Evolutionary conservation across 2,888 invertebrate genomes (phyloP), one percentile per base, ranked within the genome.

Genomic region (Lissonota sp.): DNA sequence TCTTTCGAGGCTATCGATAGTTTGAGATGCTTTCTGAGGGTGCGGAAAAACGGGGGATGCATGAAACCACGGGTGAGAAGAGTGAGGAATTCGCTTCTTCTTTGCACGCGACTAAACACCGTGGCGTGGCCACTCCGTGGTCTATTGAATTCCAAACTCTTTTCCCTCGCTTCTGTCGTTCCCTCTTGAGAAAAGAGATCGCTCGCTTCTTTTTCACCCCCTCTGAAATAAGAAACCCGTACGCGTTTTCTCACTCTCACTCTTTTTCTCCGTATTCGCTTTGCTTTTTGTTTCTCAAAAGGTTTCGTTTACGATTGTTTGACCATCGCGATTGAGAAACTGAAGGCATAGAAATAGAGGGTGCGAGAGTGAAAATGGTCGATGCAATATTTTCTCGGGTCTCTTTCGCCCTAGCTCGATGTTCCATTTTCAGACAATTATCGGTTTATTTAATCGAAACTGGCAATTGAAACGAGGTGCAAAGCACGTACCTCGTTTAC

Each of bases 401-500:
- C 12, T 42, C 55, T 55, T 57, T 60, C 67, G 12, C 73, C 58
- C 53, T 57, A 49, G 51, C 71, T 69, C 75, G 86, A 86, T 87
- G 86, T 88, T 87, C 86, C 86, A 87, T 89, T 89, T 88, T 87
- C 85, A 84, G 85, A 85, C 88, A 90, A 90, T 90, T 89, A 90
- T 90, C 88, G 90, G 89, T 88, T 90, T 89, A 88, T 88, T 90
- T 88, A 89, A 90, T 90, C 86, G 87, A 89, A 69, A 89, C 87
- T 85, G 88, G 84, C 88, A 89, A 90, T 89, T 89, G 87, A 84
- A 85, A 80, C 84, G 44, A 66, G 55, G 62, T 67, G 69, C 53
- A 69, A 67, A 14, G 62, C 75, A 75, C 75, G 75, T 75, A 75
- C 37, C 78, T 84, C 83, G 76, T 77, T 63, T 73, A 63, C 76